Conservation (phyloP, 2,797 vertebrate genomes). For the Rhinoraja longicauda region DNA sequence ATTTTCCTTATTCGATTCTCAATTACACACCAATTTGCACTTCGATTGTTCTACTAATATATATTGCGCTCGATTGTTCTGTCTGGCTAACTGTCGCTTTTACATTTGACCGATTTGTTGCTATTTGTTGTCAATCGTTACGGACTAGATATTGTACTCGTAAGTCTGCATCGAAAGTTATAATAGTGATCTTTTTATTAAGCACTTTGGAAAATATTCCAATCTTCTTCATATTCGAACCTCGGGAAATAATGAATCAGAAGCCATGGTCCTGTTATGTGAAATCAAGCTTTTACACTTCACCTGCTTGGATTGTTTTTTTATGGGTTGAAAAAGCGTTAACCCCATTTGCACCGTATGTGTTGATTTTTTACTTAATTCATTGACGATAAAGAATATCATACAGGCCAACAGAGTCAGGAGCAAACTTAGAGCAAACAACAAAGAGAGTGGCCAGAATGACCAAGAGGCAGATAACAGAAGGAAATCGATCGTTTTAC, state of each 20-base stretch:
- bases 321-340: neutral
- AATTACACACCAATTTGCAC: neutral
- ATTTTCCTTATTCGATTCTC: neutral
- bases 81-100: neutral
- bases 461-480: too few relatives aligned
- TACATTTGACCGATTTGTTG: neutral
- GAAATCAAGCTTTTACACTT: neutral
- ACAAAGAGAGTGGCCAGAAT: too few relatives aligned
- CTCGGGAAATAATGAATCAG: neutral
- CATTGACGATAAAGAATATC: too few relatives aligned
- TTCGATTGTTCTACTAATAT: neutral
- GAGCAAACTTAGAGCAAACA: too few relatives aligned
- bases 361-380: too few relatives aligned
- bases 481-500: too few relatives aligned
- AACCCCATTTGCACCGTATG: too few relatives aligned
- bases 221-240: neutral
- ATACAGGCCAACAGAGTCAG: too few relatives aligned
- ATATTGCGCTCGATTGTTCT: neutral
- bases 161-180: neutral
- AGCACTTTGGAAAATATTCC: neutral
- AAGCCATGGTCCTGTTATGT: neutral
- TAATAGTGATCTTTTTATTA: neutral
- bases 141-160: neutral
- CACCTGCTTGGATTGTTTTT: neutral
- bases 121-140: neutral